phyloP scores from a whole-genome alignment of 2,797 vertebrate genomes.

The Enteromius argenteus region DNA sequence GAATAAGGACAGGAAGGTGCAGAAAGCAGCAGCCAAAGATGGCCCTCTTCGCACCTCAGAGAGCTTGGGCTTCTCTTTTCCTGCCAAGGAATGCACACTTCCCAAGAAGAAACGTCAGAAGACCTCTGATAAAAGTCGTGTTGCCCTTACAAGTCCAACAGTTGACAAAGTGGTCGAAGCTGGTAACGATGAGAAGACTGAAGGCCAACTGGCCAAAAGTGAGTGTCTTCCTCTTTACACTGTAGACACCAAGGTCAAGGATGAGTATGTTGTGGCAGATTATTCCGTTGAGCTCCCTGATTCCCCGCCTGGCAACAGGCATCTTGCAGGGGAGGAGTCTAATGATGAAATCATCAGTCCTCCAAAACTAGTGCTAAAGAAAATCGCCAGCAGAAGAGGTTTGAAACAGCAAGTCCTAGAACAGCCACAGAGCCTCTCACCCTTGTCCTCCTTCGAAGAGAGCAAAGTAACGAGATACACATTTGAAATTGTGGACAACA shows the following conservation, averaged over 20 bases:
- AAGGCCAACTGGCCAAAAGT: constrained; percentile 85
- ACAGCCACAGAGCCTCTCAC: constrained; percentile 86
- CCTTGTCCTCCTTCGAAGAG: constrained; percentile 90
- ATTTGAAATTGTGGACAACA: constrained; percentile 97
- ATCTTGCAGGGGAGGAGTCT: constrained; percentile 82
- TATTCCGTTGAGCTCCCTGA: constrained; percentile 94
- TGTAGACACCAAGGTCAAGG: constrained; percentile 94
- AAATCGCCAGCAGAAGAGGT: constrained; percentile 89
- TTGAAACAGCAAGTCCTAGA: constrained; percentile 85
- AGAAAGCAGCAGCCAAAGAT: constrained; percentile 87
- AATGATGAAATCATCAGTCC: constrained; percentile 88
- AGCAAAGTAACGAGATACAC: constrained; percentile 93
- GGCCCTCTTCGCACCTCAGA: constrained; percentile 85
- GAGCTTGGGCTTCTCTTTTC: constrained; percentile 81
- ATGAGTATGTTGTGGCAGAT: constrained; percentile 94
- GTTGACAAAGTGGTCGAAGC: constrained; percentile 73
- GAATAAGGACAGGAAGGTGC: constrained; percentile 92
- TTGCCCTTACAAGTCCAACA: constrained; percentile 63
- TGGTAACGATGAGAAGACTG: constrained; percentile 80
- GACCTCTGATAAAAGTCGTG: constrained; percentile 84
- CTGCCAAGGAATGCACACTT: constrained; percentile 90
- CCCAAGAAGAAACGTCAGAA: constrained; percentile 98
- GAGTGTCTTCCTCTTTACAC: constrained; percentile 91
- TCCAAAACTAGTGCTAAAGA: constrained; percentile 94
- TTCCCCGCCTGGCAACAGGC: constrained; percentile 79